Evolutionary conservation across 1,140 invertebrate genomes (phyloP).

Genomic region (Phortica variegata): DNA sequence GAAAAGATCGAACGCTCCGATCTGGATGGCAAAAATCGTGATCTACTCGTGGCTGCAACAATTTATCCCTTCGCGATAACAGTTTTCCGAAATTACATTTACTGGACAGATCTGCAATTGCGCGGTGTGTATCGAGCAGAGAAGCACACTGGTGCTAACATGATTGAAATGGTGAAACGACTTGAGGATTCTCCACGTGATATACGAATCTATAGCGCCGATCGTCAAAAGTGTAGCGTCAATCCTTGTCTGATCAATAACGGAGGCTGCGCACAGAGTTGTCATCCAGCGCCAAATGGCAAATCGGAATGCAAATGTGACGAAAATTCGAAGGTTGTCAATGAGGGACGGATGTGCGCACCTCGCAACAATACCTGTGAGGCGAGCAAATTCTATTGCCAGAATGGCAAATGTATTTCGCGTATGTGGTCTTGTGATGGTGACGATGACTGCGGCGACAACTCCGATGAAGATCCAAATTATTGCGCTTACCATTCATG

Average conservation of each 20-base stretch:
- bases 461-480: constrained; percentile 87
- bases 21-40: constrained; percentile 77
- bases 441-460: constrained; percentile 93
- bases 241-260: constrained; percentile 91
- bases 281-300: constrained; percentile 83
- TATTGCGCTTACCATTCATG: constrained; percentile 95
- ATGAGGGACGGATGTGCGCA: constrained; percentile 89
- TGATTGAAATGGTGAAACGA: constrained; percentile 90
- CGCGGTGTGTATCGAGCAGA: constrained; percentile 94
- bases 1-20: constrained; percentile 96
- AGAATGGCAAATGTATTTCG: constrained; percentile 92
- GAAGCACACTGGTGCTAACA: constrained; percentile 94
- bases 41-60: constrained; percentile 82
- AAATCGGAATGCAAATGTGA: constrained; percentile 86
- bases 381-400: constrained; percentile 86
- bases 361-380: constrained; percentile 87
- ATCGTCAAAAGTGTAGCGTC: constrained; percentile 75
- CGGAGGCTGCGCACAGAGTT: constrained; percentile 94
- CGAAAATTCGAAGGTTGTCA: constrained; percentile 82
- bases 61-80: constrained; percentile 97
- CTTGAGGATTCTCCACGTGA: constrained; percentile 88
- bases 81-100: constrained; percentile 88
- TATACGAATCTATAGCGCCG: constrained; percentile 83
- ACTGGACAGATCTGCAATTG: constrained; percentile 95
- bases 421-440: constrained; percentile 93